Percentiles rank a stretch among this genome's conserved stretches.
These are phyloP conservation scores for Tragulus kanchil DNA, from an alignment of 2,113 vertebrate genomes.

Conservation along the genomic window DNA sequence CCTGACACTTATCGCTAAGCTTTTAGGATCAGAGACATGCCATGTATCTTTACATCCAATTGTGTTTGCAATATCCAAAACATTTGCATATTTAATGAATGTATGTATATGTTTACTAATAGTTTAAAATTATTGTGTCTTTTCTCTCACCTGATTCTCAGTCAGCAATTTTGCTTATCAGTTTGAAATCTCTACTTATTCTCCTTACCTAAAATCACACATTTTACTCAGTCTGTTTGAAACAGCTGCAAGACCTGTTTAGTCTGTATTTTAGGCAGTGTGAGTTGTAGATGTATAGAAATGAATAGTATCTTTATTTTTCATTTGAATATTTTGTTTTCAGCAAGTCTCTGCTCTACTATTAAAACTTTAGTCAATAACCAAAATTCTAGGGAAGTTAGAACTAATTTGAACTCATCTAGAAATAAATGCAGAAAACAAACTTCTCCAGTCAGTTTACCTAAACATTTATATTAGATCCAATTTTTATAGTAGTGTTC, in stretches of 20 bases:
- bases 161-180: background rate
- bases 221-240: background rate
- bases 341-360: background rate
- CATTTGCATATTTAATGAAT: background rate
- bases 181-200: background rate
- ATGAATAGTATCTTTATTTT: background rate
- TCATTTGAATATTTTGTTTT: conserved; percentile 35
- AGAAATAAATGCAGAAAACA: background rate
- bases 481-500: background rate
- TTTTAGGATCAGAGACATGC: background rate
- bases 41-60: background rate
- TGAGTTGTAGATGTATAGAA: background rate
- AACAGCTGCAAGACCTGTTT: background rate
- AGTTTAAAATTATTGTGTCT: background rate
- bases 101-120: background rate
- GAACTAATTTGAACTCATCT: conserved; percentile 26
- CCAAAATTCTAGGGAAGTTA: background rate
- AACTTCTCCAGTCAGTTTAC: background rate
- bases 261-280: background rate
- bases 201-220: background rate
- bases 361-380: background rate
- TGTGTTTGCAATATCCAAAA: background rate
- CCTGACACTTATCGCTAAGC: background rate
- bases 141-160: background rate
- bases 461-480: background rate